Evolutionary conservation across 2,113 vertebrate genomes (phyloP).

Genomic region (Hippocampus barbouri): DNA sequence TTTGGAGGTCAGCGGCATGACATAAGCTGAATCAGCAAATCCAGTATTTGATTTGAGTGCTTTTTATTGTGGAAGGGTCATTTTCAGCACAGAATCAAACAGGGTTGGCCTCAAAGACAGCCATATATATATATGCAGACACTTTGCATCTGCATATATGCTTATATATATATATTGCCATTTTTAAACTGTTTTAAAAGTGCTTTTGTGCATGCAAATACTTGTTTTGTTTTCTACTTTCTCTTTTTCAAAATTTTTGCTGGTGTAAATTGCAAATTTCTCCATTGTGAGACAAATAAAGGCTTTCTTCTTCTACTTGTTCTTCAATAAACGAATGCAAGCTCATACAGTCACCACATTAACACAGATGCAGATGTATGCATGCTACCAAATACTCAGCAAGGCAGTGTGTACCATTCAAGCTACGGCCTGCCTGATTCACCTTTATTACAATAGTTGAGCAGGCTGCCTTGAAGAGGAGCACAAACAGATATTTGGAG

Average conservation of each 20-base stretch:
- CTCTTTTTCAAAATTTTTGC: too few species aligned
- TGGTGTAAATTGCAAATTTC: too few species aligned
- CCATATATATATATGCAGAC: not conserved
- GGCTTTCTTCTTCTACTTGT: too few species aligned
- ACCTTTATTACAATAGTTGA: constrained; percentile 54
- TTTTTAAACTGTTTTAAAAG: too few species aligned
- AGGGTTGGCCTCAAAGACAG: constrained; percentile 33
- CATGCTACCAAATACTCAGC: constrained; percentile 19
- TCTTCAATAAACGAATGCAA: constrained; percentile 13
- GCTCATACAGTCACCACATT: not conserved
- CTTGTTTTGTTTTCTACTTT: too few species aligned
- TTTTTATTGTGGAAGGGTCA: constrained; percentile 27
- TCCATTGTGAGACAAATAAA: too few species aligned
- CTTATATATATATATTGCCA: too few species aligned
- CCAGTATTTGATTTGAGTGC: constrained; percentile 35
- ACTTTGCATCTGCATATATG: constrained; percentile 1
- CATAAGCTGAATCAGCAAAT: constrained; percentile 24
- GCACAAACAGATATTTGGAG: constrained; percentile 52
- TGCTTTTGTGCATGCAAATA: too few species aligned
- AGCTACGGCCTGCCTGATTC: constrained; percentile 23
- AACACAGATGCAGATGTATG: not conserved
- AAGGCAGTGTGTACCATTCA: constrained; percentile 7
- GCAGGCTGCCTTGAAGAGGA: constrained; percentile 50
- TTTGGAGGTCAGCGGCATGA: constrained; percentile 35
- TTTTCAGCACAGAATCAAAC: constrained; percentile 36